These are phyloP conservation scores for Phalera bucephala DNA, from an alignment of 2,888 invertebrate species.

Conservation along the genomic window DNA sequence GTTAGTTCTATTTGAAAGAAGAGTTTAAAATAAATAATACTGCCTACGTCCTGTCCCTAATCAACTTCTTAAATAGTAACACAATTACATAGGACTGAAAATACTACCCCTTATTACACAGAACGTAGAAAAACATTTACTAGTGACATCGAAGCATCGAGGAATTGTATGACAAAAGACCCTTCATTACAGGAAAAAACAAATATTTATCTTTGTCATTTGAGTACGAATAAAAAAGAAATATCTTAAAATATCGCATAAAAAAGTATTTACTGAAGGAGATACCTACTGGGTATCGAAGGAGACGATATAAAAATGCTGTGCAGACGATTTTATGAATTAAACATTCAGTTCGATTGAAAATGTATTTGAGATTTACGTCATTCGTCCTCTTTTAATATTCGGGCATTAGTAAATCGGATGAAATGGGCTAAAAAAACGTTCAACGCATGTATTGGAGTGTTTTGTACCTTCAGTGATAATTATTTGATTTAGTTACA, in stretches of 20 bases:
- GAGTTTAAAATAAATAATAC: too few species aligned
- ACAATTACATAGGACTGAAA: background rate
- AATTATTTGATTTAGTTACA: too few species aligned
- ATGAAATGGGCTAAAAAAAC: constrained; percentile 15
- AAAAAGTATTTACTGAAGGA: constrained; percentile 7
- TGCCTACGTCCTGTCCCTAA: too few species aligned
- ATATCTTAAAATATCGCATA: constrained; percentile 1
- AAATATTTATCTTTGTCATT: constrained; percentile 2
- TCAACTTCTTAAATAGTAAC: background rate
- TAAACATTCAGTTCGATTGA: constrained; percentile 40
- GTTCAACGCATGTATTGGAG: constrained; percentile 2
- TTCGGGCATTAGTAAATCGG: constrained; percentile 39
- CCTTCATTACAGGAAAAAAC: background rate
- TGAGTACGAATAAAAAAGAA: constrained; percentile 2
- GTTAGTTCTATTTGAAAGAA: too few species aligned
- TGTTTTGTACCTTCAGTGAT: constrained; percentile 4
- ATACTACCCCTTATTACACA: background rate
- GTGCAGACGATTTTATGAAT: constrained; percentile 38
- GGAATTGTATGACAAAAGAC: background rate
- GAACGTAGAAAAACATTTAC: background rate
- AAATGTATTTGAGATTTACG: constrained; percentile 41
- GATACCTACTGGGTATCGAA: constrained; percentile 10
- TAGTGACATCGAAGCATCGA: background rate
- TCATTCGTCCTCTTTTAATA: constrained; percentile 31
- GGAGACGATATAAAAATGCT: constrained; percentile 15